A percentile compares a stretch with the other conserved stretches of the same genome.
phyloP scores from a whole-genome alignment of 2,888 invertebrate genomes.

The Yponomeuta sedellus region DNA sequence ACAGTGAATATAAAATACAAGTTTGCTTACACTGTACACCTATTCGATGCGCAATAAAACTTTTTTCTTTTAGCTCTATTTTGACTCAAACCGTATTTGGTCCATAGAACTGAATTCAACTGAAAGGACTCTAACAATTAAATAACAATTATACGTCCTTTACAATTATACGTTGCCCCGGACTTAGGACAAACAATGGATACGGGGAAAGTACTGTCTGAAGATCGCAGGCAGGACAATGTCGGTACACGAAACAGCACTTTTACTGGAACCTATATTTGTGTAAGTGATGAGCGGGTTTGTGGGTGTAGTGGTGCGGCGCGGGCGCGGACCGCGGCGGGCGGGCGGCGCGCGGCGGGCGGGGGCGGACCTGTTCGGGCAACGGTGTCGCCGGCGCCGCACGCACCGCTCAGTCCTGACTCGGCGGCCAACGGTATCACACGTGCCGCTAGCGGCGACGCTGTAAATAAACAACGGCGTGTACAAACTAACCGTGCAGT shows the following conservation, averaged over 20 bases:
- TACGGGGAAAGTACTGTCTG: slow-evolving; percentile 19
- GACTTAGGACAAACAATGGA: slow-evolving; percentile 11
- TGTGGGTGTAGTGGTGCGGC: slow-evolving; percentile 39
- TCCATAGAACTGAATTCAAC: not conserved
- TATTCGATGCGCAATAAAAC: not conserved
- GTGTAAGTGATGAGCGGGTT: slow-evolving; percentile 35
- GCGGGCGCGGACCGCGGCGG: slow-evolving; percentile 46
- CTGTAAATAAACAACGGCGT: slow-evolving; percentile 60
- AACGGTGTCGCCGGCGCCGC: slow-evolving; percentile 72
- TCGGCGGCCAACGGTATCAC: slow-evolving; percentile 73
- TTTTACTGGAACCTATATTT: slow-evolving; percentile 65
- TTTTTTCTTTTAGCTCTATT: not conserved
- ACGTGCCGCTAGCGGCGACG: slow-evolving; percentile 68
- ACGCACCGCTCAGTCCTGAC: slow-evolving; percentile 68
- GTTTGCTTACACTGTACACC: not conserved
- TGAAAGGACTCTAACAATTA: slow-evolving; percentile 5
- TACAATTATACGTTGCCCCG: too few species aligned
- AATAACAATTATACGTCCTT: not conserved
- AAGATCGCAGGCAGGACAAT: slow-evolving; percentile 18
- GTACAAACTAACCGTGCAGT: slow-evolving; percentile 67
- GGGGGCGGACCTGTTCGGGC: slow-evolving; percentile 71
- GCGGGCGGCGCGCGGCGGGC: slow-evolving; percentile 32
- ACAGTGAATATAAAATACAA: not conserved
- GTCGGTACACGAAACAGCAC: slow-evolving; percentile 57
- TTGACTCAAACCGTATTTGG: not conserved